These are phyloP conservation scores for Zaprionus nigranus DNA, from an alignment of 1,140 invertebrate genomes.

Conservation along the genomic window DNA sequence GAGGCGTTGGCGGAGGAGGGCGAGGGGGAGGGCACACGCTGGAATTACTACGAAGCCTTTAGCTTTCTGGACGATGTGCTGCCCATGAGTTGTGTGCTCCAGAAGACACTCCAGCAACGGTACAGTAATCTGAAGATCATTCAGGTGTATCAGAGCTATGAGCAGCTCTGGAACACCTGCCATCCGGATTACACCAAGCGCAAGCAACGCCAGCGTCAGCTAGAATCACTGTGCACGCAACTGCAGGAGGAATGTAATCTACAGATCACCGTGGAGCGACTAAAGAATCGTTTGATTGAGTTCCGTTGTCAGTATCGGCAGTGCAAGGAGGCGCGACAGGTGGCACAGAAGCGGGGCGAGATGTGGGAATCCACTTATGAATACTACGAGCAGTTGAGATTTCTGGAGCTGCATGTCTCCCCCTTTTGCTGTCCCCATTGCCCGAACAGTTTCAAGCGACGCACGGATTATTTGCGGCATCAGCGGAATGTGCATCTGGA, in stretches of 20 bases:
- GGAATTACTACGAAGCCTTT: constrained; percentile 70
- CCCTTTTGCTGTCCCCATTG: constrained; percentile 66
- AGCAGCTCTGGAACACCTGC: constrained; percentile 72
- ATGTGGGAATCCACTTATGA: constrained; percentile 60
- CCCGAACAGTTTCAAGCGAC: constrained; percentile 54
- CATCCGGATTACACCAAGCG: constrained; percentile 76
- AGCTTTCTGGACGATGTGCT: constrained; percentile 70
- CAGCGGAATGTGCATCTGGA: constrained; percentile 63
- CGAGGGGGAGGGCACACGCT: constrained; percentile 31
- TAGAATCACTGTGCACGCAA: constrained; percentile 62
- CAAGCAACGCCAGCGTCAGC: constrained; percentile 52
- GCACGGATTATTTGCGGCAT: constrained; percentile 59
- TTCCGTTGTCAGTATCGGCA: constrained; percentile 72
- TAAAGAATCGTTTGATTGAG: constrained; percentile 70
- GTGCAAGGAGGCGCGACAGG: constrained; percentile 61
- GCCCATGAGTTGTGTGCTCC: constrained; percentile 59
- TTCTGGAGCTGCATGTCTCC: constrained; percentile 68
- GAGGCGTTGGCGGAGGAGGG: constrained; percentile 13
- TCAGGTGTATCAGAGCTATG: constrained; percentile 61
- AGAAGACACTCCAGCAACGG: constrained; percentile 61
- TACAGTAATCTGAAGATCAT: constrained; percentile 76
- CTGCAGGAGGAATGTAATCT: constrained; percentile 72
- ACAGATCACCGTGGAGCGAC: constrained; percentile 63
- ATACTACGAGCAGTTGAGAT: constrained; percentile 61
- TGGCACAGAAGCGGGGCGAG: constrained; percentile 34